Conservation (phyloP, 2,797 vertebrate species). For the Cynodonichthys magdalenae region DNA sequence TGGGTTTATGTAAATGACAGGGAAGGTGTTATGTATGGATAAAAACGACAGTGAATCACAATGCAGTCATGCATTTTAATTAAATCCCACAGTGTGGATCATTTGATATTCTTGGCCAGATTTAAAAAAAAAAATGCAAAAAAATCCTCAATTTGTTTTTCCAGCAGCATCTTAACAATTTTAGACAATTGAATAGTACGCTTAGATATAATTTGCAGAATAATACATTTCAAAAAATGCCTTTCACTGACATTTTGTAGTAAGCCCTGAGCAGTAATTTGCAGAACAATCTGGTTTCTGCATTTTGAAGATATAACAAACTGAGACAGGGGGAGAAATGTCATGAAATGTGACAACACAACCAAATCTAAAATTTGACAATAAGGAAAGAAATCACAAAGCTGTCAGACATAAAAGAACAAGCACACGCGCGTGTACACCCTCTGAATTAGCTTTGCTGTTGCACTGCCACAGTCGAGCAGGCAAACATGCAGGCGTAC, state of each 20-base stretch:
- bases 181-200: conserved; percentile 33
- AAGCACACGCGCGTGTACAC: conserved; percentile 27
- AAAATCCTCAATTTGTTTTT: conserved; percentile 44
- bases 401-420: conserved; percentile 54
- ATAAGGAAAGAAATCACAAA: conserved; percentile 66
- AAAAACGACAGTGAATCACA: conserved; percentile 58
- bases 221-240: conserved; percentile 28
- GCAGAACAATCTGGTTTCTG: conserved; percentile 31
- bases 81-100: conserved; percentile 55
- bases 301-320: conserved; percentile 48
- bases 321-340: conserved; percentile 45
- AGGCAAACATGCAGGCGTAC: conserved; percentile 58
- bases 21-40: conserved; percentile 33
- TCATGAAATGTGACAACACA: conserved; percentile 69
- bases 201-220: conserved; percentile 37
- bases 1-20: conserved; percentile 33
- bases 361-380: conserved; percentile 60
- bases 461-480: conserved; percentile 50
- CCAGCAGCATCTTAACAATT: conserved; percentile 34
- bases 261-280: conserved; percentile 34
- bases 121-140: conserved; percentile 21
- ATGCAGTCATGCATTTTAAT: conserved; percentile 69
- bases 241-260: conserved; percentile 16
- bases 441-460: conserved; percentile 67
- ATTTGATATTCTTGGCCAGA: conserved; percentile 51